These are phyloP conservation scores for Pampusana beccarii DNA, from an alignment of 2,113 vertebrate species.

Conservation along the genomic window DNA sequence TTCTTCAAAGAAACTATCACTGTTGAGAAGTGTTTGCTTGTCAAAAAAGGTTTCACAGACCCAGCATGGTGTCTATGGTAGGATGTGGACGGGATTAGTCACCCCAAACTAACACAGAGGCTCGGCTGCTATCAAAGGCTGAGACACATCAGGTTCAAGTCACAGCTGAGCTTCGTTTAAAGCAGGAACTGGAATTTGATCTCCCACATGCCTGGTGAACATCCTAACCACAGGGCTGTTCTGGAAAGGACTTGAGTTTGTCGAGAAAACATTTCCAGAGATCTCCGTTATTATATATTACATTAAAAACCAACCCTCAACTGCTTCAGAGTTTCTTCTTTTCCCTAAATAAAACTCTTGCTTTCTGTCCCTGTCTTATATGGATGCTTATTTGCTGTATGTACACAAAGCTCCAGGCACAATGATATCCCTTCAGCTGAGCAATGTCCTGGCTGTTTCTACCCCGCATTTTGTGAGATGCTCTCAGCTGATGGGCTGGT, in stretches of 20 bases:
- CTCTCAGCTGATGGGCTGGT: neutral
- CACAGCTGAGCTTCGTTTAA: slow-evolving; percentile 3
- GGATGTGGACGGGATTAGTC: neutral
- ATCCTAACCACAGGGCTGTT: neutral
- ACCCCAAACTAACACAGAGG: neutral
- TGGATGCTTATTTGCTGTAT: neutral
- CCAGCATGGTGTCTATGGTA: neutral
- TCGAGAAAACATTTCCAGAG: neutral
- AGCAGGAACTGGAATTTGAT: neutral
- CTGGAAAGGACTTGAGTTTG: neutral
- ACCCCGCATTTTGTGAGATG: neutral
- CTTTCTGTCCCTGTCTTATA: neutral
- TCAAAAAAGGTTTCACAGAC: neutral
- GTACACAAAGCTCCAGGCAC: neutral
- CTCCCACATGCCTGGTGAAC: neutral
- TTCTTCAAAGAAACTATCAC: neutral
- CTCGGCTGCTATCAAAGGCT: neutral
- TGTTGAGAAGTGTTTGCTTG: neutral
- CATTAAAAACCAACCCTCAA: neutral
- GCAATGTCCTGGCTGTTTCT: neutral
- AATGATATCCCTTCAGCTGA: neutral
- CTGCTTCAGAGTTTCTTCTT: neutral
- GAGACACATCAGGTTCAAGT: neutral
- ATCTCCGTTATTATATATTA: neutral
- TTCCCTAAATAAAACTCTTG: neutral